Percentiles rank a stretch among this genome's conserved stretches.
These are phyloP conservation scores for Eira barbara DNA, from an alignment of 2,113 vertebrate genomes.

Conservation along the genomic window DNA sequence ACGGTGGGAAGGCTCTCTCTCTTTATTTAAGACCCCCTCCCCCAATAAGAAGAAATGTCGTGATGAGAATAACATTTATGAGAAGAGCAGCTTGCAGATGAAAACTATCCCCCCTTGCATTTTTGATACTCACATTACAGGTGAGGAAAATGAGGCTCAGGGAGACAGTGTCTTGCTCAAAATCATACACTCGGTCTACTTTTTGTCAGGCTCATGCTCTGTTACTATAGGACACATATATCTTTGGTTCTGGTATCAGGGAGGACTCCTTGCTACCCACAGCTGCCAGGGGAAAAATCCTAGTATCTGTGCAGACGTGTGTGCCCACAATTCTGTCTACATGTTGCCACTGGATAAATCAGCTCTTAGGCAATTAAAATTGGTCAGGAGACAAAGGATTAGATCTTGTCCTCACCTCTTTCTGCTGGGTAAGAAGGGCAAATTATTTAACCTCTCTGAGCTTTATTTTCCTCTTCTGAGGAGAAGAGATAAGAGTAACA, in stretches of 20 bases:
- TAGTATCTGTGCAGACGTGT: not conserved
- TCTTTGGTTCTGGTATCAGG: not conserved
- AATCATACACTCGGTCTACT: too few species aligned
- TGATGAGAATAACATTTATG: not conserved
- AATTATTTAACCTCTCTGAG: not conserved
- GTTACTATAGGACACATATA: not conserved
- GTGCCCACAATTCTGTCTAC: not conserved
- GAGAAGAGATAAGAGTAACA: not conserved
- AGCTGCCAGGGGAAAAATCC: not conserved
- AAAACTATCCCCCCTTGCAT: not conserved
- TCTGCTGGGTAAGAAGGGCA: not conserved
- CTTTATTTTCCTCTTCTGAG: conserved; percentile 2
- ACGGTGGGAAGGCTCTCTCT: not conserved
- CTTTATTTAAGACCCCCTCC: not conserved
- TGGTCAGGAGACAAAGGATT: not conserved
- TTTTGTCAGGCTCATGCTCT: not conserved
- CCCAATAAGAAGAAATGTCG: not conserved
- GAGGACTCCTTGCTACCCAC: not conserved
- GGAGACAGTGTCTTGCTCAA: not conserved
- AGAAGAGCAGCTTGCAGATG: not conserved
- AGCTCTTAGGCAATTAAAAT: not conserved
- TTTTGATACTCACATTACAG: not conserved
- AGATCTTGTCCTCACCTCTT: not conserved
- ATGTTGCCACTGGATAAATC: not conserved
- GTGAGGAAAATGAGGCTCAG: not conserved